Evolutionary conservation across 2,888 invertebrate genomes (phyloP).

Genomic region (Lepeophtheirus nordmannii): DNA sequence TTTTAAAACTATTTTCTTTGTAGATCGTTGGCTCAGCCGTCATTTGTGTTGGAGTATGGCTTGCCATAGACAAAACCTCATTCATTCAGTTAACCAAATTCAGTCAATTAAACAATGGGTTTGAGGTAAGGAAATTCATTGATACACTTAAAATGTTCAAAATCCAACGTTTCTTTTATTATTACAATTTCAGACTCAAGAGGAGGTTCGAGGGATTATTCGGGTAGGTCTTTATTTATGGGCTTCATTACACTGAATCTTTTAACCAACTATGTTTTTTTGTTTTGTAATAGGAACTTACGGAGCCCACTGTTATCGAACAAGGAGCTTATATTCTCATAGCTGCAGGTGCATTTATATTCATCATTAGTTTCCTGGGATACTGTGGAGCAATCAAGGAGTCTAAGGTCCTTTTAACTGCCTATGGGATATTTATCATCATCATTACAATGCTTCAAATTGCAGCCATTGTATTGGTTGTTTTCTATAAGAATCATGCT

Average conservation of each 20-base stretch:
- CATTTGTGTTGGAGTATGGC: slow-evolving; percentile 51
- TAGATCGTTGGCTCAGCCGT: slow-evolving; percentile 47
- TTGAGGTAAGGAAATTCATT: slow-evolving; percentile 39
- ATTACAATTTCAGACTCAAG: neutral
- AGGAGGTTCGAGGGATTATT: neutral
- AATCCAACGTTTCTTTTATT: neutral
- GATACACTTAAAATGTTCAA: slow-evolving; percentile 22
- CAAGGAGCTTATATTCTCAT: slow-evolving; percentile 52
- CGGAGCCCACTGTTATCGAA: slow-evolving; percentile 46
- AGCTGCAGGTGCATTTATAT: slow-evolving; percentile 50
- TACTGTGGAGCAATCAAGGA: slow-evolving; percentile 50
- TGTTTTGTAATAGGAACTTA: slow-evolving; percentile 38
- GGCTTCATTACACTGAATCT: neutral
- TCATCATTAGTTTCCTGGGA: slow-evolving; percentile 53
- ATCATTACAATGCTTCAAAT: slow-evolving; percentile 49
- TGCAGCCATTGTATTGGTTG: slow-evolving; percentile 48
- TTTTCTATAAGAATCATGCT: slow-evolving; percentile 46
- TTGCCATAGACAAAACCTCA: slow-evolving; percentile 50
- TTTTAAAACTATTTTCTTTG: slow-evolving; percentile 28
- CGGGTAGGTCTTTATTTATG: neutral
- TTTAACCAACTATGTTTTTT: too few relatives aligned
- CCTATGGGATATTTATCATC: slow-evolving; percentile 48
- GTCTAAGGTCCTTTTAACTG: slow-evolving; percentile 20
- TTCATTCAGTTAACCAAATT: slow-evolving; percentile 45
- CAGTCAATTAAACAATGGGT: slow-evolving; percentile 41